Base-by-base conservation (phyloP, 2,888 invertebrate genomes). In the Scaptomyza reducta region DNA sequence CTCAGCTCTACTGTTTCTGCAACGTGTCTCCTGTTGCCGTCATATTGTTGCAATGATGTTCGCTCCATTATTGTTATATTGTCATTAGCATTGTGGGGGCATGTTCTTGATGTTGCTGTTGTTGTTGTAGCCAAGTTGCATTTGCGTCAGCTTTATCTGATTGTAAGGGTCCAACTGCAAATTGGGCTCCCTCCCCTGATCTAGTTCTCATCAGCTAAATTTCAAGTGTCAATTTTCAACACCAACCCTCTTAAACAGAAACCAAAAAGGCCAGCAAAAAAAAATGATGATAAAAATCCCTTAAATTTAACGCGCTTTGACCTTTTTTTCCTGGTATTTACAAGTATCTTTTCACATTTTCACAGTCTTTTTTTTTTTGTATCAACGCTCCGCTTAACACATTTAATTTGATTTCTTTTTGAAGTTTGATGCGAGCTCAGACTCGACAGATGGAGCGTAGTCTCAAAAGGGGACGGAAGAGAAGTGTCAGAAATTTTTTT, bases 351-450 rank as follows among this genome's bases (percentile, higher is more conserved):
- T 79, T 70, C 78, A 60, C 57, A 47, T 14, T 77, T 69, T 11
- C 13, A 61, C 14, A 11, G 6, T 29, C n/a, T n/a, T 41, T 53
- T 40, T 42, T 63, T 55, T 60, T 29, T 25, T 51, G 66, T 79
- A 77, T 86, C 77, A 85, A 69, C 75, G 29, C 70, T 64, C 73
- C 74, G 69, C 77, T 81, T 84, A 79, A 71, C 87, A 81, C 86
- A 80, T 80, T 84, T 86, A 82, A 84, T 84, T 84, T 86, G 81
- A 84, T 86, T 86, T 84, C 84, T 84, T 84, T 78, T 82, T 82
- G 82, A 82, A 82, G 85, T 82, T 77, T 82, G 82, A 82, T 82
- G 85, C 81, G 66, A 60, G 18, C 66, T 46, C 60, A 51, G 60
- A 68, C 60, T 58, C 45, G 51, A 2, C 49, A 50, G 46, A 59